Percentiles rank a stretch among this genome's conserved stretches.
These are phyloP conservation scores for pig (Sus scrofa) DNA, from an alignment of 2,113 vertebrate genomes.

Conservation along the genomic window DNA sequence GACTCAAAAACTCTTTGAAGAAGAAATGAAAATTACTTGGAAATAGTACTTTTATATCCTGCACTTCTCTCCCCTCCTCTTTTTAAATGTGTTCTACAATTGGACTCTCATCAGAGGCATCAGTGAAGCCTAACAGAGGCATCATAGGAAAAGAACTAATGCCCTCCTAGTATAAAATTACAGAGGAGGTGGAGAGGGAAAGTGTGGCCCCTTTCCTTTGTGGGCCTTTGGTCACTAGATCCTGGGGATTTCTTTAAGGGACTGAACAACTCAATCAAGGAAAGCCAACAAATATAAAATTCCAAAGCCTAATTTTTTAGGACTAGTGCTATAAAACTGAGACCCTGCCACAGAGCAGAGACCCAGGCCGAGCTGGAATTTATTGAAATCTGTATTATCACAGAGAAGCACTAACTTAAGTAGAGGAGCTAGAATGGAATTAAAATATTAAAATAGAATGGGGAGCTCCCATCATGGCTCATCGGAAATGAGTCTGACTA, in stretches of 20 bases:
- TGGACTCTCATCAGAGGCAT: not conserved
- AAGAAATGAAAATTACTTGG: constrained; percentile 1
- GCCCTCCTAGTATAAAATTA: not conserved
- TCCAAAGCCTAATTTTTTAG: constrained; percentile 43
- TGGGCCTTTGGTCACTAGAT: not conserved
- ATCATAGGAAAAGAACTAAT: not conserved
- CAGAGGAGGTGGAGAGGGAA: not conserved
- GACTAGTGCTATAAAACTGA: not conserved
- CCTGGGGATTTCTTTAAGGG: not conserved
- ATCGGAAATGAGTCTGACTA: too few species aligned
- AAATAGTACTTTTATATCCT: not conserved
- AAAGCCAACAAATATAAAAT: not conserved
- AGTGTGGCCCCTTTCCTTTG: not conserved
- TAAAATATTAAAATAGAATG: too few species aligned
- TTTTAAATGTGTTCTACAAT: not conserved
- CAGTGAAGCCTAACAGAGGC: not conserved
- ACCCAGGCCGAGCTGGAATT: not conserved
- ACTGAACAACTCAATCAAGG: not conserved
- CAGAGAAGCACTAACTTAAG: not conserved
- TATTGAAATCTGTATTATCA: not conserved
- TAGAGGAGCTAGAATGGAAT: not conserved
- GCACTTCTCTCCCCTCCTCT: not conserved
- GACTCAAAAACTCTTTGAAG: not conserved
- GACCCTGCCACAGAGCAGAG: not conserved
- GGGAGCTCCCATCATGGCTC: too few species aligned